phyloP scores from a whole-genome alignment of 2,888 invertebrate genomes.

The Pecten maximus region DNA sequence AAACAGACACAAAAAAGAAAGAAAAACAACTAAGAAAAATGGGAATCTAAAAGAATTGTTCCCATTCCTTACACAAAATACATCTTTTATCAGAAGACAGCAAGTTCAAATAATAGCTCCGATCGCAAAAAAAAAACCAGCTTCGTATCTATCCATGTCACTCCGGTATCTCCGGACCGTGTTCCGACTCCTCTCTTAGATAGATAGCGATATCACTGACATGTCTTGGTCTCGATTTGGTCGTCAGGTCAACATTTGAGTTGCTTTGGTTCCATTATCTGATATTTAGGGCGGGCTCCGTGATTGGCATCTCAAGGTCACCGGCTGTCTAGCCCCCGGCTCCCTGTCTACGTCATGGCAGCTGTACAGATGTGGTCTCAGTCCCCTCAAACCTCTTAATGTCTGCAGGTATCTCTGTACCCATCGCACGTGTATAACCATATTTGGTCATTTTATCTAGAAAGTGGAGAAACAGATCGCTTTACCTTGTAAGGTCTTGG shows the following conservation, averaged over 20 bases:
- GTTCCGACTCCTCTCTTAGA: slow-evolving; percentile 7
- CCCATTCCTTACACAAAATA: too few relatives aligned
- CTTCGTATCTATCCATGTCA: neutral
- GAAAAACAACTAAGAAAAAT: too few relatives aligned
- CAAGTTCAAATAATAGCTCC: neutral
- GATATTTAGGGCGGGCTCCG: neutral
- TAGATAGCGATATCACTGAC: neutral
- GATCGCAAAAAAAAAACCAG: neutral
- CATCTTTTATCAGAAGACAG: neutral
- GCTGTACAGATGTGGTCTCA: neutral
- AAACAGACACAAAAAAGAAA: too few relatives aligned
- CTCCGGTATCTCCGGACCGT: neutral
- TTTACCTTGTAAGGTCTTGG: neutral
- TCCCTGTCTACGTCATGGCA: neutral
- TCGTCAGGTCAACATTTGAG: neutral
- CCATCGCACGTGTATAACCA: neutral
- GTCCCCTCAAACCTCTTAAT: neutral
- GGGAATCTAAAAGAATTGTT: too few relatives aligned
- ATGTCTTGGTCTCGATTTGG: slow-evolving; percentile 15
- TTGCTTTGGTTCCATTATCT: neutral
- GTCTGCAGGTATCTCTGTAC: neutral
- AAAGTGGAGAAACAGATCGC: neutral
- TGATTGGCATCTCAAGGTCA: neutral
- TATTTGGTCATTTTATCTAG: neutral
- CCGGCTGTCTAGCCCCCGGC: neutral